Base-by-base conservation (phyloP, 2,113 vertebrate species). In the Lathamus discolor region DNA sequence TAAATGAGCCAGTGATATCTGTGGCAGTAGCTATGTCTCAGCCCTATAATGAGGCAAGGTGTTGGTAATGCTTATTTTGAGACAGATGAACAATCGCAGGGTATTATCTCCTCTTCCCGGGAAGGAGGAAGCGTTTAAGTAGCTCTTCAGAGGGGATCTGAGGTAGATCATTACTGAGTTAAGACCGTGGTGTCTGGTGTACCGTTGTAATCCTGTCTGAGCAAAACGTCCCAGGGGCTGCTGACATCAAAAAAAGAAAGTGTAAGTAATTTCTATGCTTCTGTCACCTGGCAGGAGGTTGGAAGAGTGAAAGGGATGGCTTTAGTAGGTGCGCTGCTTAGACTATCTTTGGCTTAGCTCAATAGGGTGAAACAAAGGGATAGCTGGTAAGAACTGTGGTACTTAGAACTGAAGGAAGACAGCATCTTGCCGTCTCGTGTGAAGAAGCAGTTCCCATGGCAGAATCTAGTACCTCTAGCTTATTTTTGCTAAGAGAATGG, bases 261-360 rank as follows among this genome's bases (percentile, higher is more conserved):
- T 1, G 17, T 22, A 2, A 52, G 29, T 24, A 5, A 8, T 72
- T 63, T 8, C 1, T 7, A 0, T 67, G 51, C 16, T 48, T 20
- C n/a, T 57, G 3, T 37, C 8, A 3, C 6, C 39, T 39, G 76
- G 18, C 52, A 29, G 57, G 22, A n/a, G 27, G 46, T 35, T 43
- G 57, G 48, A n/a, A 49, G 63, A 33, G 54, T 4, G 52, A 6
- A 27, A 10, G 37, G 24, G 25, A 6, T 43, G 43, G 33, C 5
- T 57, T 57, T 9, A 37, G 66, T 5, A 0, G 28, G 4, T 3
- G 1, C 17, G 49, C 57, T 1, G 5, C 14, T 43, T 44, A 51
- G 13, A 2, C 11, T 59, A 0, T 4, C 17, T 31, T 14, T 49
- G 51, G 22, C 4, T 44, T 63, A 14, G 44, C 39, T 22, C 7